Conservation (phyloP, 2,888 invertebrate genomes). For the Graphium colonna region DNA sequence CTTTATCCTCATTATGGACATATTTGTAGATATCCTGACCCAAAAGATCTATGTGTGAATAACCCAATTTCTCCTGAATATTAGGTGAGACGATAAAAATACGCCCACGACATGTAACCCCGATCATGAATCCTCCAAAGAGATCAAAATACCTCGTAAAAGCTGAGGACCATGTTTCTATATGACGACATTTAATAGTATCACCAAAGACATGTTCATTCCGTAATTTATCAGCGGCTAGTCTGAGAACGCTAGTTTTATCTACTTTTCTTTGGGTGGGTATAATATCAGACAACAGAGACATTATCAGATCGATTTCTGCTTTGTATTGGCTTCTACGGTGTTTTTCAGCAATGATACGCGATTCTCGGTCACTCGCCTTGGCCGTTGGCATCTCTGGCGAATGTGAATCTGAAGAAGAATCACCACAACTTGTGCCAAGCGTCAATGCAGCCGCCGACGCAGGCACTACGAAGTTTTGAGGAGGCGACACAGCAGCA, state of each 20-base stretch:
- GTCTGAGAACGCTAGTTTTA: constrained; percentile 93
- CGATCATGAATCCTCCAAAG: constrained; percentile 89
- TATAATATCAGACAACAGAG: constrained; percentile 90
- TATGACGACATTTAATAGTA: constrained; percentile 67
- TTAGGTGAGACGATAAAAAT: constrained; percentile 92
- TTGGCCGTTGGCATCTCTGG: constrained; percentile 58
- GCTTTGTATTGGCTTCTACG: constrained; percentile 93
- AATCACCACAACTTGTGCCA: constrained; percentile 53
- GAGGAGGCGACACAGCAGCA: constrained; percentile 43
- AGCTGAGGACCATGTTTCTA: constrained; percentile 75
- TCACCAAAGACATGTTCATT: constrained; percentile 86
- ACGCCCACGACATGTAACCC: constrained; percentile 89
- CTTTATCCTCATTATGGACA: constrained; percentile 91
- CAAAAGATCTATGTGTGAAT: constrained; percentile 92
- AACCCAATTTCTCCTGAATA: constrained; percentile 91
- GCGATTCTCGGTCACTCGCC: constrained; percentile 88
- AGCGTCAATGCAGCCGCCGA: too few species aligned
- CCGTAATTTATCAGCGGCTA: constrained; percentile 91
- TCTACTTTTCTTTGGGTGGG: constrained; percentile 91
- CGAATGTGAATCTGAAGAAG: constrained; percentile 68
- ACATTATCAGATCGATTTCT: constrained; percentile 89
- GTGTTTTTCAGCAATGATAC: constrained; percentile 95
- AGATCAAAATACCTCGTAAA: constrained; percentile 83
- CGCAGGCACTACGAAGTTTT: constrained; percentile 43
- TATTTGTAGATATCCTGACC: constrained; percentile 93